Evolutionary conservation across 1,140 invertebrate genomes (phyloP).

Genomic region (Daktulosphaira vitifoliae): DNA sequence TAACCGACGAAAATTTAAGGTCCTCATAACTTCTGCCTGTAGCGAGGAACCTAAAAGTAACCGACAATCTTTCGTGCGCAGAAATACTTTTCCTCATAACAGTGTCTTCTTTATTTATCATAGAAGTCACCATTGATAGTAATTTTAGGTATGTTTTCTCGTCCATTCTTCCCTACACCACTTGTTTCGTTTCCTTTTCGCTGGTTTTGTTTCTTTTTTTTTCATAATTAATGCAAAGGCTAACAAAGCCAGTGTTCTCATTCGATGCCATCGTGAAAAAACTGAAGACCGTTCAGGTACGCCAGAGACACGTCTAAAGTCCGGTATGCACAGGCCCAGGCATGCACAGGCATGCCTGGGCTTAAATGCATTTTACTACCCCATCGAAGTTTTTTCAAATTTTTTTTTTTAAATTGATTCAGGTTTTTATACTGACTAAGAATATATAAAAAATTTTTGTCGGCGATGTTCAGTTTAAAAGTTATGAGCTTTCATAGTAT

Average conservation of each 20-base stretch:
- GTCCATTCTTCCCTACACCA: constrained; percentile 37
- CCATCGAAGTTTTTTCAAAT: no score
- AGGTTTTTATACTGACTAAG: no score
- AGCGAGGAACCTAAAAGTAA: constrained; percentile 42
- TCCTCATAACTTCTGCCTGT: constrained; percentile 42
- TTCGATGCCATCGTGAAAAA: constrained; percentile 4
- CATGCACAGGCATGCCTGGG: no score
- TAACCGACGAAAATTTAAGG: constrained; percentile 40
- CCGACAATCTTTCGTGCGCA: constrained; percentile 41
- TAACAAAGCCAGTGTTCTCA: background rate
- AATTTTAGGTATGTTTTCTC: constrained; percentile 37
- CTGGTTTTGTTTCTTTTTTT: constrained; percentile 3
- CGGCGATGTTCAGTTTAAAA: no score
- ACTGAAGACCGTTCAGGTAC: constrained; percentile 17
- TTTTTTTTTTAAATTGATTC: no score
- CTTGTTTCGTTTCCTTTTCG: constrained; percentile 14
- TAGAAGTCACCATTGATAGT: constrained; percentile 37
- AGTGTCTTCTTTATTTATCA: constrained; percentile 42
- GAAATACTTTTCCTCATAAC: constrained; percentile 42
- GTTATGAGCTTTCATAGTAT: no score
- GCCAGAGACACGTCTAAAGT: background rate
- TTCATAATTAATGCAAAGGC: background rate
- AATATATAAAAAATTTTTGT: no score
- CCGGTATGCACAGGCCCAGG: no score
- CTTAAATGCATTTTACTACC: no score